Evolutionary conservation across 2,888 invertebrate genomes (phyloP).

Genomic region (Caenorhabditis sinica): DNA sequence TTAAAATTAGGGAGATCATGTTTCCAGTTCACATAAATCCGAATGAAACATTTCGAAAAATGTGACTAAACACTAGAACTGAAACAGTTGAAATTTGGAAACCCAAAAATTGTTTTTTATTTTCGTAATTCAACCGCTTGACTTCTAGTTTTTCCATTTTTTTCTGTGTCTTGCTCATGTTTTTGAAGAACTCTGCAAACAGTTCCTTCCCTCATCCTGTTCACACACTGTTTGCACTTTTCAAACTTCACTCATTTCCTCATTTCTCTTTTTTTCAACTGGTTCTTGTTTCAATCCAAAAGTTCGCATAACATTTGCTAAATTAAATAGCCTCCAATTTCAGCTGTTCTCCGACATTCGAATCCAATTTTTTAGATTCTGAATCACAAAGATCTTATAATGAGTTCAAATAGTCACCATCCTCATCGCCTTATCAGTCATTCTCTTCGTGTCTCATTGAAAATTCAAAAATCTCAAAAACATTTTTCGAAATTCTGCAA

Average conservation of each 20-base stretch:
- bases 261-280: not conserved
- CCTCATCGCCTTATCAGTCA: not conserved
- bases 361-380: too few relatives aligned
- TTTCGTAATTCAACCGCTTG: too few relatives aligned
- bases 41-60: too few relatives aligned
- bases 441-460: not conserved
- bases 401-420: slow-evolving; percentile 4
- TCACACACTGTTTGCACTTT: slow-evolving; percentile 2
- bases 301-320: not conserved
- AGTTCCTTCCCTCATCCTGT: not conserved
- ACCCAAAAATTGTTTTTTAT: too few relatives aligned
- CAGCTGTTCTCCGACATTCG: not conserved
- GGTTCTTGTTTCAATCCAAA: not conserved
- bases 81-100: too few relatives aligned
- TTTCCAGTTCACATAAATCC: too few relatives aligned
- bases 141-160: not conserved
- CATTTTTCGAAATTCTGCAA: slow-evolving; percentile 7
- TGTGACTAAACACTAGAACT: too few relatives aligned
- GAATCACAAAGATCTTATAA: not conserved
- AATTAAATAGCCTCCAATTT: not conserved
- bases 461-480: not conserved
- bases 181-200: slow-evolving; percentile 17
- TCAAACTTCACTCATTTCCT: slow-evolving; percentile 3
- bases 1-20: too few relatives aligned
- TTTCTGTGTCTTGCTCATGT: not conserved